Percentiles rank a stretch among this genome's conserved stretches.
phyloP scores from a whole-genome alignment of 2,797 vertebrate genomes.

The Tenualosa thibaudeaui region DNA sequence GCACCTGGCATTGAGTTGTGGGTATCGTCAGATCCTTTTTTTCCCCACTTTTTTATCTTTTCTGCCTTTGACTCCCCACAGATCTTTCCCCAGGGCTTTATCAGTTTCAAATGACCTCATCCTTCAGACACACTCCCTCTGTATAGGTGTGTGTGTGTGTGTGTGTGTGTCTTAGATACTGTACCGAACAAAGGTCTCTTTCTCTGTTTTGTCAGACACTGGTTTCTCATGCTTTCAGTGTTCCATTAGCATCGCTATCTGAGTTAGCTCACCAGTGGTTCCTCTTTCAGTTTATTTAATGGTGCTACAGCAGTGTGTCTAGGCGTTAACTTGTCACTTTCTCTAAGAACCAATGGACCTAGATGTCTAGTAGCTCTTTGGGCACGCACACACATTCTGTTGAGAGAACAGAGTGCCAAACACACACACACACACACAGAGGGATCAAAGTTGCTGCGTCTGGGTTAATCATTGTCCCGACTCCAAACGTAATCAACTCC shows the following conservation, averaged over 20 bases:
- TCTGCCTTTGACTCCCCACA: not conserved
- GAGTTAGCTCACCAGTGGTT: too few relatives aligned
- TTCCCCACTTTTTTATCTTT: not conserved
- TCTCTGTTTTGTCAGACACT: conserved; percentile 13
- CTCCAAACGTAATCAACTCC: not conserved
- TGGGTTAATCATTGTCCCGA: not conserved
- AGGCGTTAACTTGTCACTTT: not conserved
- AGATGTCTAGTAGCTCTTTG: not conserved
- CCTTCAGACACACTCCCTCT: conserved; percentile 9
- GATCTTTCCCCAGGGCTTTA: conserved; percentile 63
- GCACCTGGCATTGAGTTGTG: conserved; percentile 41
- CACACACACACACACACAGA: not conserved
- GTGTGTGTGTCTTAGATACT: conserved; percentile 36
- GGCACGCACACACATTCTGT: not conserved
- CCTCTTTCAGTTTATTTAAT: too few relatives aligned
- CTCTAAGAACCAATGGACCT: conserved; percentile 3
- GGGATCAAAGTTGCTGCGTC: not conserved
- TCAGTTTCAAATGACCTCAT: conserved; percentile 54
- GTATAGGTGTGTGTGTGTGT: conserved; percentile 16
- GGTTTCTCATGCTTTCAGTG: too few relatives aligned
- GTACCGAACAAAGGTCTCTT: conserved; percentile 40
- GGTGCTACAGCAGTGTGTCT: not conserved
- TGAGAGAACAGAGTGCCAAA: not conserved
- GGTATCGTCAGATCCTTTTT: conserved; percentile 25
- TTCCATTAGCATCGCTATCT: too few relatives aligned